A percentile compares a stretch with the other conserved stretches of the same genome.
phyloP scores from a whole-genome alignment of 2,888 invertebrate genomes.

The Adineta ricciae region DNA sequence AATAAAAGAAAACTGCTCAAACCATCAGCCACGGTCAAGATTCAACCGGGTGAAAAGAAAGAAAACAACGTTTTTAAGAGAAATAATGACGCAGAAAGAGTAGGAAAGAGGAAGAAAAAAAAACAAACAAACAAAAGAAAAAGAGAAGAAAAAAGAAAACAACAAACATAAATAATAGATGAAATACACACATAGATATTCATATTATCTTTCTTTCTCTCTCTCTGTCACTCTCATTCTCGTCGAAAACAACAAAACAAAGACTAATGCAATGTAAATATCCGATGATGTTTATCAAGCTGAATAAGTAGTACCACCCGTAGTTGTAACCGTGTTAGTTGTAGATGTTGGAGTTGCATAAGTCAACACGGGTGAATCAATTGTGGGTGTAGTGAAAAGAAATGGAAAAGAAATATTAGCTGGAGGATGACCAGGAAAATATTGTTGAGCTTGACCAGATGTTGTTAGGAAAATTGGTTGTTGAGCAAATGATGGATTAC shows the following conservation, averaged over 20 bases:
- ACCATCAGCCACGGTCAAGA: too few relatives aligned
- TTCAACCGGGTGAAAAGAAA: background rate
- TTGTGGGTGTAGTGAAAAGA: background rate
- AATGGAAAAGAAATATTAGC: background rate
- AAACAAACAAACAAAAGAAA: background rate
- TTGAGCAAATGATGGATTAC: background rate
- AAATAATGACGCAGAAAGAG: background rate
- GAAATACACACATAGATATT: background rate
- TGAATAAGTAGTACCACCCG: constrained; percentile 9
- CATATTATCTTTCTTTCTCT: background rate
- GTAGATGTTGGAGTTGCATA: background rate
- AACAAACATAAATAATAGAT: background rate
- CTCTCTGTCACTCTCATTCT: background rate
- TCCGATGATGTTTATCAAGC: background rate
- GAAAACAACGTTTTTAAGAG: too few relatives aligned
- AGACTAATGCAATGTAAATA: background rate
- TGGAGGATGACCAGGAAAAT: background rate
- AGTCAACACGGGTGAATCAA: background rate
- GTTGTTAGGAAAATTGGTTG: background rate
- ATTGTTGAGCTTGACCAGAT: background rate
- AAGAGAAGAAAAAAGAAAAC: background rate
- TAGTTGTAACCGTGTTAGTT: background rate
- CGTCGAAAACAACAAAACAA: background rate
- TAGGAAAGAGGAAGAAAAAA: background rate
- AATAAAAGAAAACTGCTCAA: too few relatives aligned